These are phyloP conservation scores for Drosophila tsacasi DNA, from an alignment of 1,140 invertebrate species.

Conservation along the genomic window DNA sequence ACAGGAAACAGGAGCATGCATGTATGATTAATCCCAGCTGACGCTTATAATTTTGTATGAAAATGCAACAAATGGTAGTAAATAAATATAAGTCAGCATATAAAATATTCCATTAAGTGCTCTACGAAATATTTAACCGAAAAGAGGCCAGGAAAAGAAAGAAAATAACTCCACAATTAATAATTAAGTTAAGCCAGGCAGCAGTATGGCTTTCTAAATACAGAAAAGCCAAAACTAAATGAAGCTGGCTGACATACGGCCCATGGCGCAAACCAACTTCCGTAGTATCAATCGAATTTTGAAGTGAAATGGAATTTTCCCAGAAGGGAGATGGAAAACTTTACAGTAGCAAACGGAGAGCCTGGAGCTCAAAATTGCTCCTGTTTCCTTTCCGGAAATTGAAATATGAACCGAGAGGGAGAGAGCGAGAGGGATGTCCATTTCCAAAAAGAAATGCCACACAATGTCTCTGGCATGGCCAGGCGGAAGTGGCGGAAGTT, in stretches of 20 bases:
- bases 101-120: not conserved
- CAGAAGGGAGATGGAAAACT: conserved; percentile 25
- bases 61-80: not conserved
- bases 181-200: not conserved
- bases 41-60: not conserved
- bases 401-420: conserved; percentile 66
- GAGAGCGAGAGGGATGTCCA: conserved; percentile 4
- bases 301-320: conserved; percentile 40
- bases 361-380: conserved; percentile 26
- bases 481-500: conserved; percentile 59
- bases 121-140: not conserved
- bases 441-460: conserved; percentile 32
- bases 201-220: conserved; percentile 7
- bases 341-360: conserved; percentile 10
- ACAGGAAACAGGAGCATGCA: not conserved
- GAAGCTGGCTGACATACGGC: conserved; percentile 46
- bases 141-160: not conserved
- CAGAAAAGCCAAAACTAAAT: conserved; percentile 38
- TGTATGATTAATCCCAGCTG: not conserved
- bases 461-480: conserved; percentile 22
- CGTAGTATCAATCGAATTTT: conserved; percentile 72
- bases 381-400: conserved; percentile 65
- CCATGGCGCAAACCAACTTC: conserved; percentile 59
- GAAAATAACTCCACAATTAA: conserved; percentile 1
- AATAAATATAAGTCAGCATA: conserved; percentile 1